A percentile compares a stretch with the other conserved stretches of the same genome.
Evolutionary conservation across 2,888 invertebrate species (phyloP).

Genomic region (Cataglyphis rosenhaueri): DNA sequence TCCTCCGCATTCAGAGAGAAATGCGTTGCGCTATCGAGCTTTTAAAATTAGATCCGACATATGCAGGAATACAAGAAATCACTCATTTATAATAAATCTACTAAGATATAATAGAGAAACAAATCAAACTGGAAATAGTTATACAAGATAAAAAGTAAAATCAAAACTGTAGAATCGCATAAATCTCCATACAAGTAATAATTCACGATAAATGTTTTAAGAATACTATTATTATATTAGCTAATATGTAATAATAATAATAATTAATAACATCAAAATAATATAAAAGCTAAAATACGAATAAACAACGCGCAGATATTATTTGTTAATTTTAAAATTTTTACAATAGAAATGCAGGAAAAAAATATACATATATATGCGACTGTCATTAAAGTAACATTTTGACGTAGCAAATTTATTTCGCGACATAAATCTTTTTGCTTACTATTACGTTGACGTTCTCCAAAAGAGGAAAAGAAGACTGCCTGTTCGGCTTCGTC

Average conservation of each 20-base stretch:
- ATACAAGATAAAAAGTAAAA: not conserved
- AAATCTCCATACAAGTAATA: not conserved
- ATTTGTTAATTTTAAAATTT: not conserved
- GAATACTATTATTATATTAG: not conserved
- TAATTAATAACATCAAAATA: not conserved
- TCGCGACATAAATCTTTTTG: not conserved
- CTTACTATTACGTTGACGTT: not conserved
- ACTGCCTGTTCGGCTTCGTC: constrained; percentile 43
- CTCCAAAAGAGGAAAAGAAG: constrained; percentile 24
- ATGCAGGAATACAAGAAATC: constrained; percentile 28
- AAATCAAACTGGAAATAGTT: constrained; percentile 14
- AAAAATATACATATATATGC: not conserved
- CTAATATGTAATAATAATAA: not conserved
- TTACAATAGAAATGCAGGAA: not conserved
- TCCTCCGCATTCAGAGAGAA: constrained; percentile 42
- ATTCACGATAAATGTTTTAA: not conserved
- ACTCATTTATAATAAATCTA: constrained; percentile 42
- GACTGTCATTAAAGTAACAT: not conserved
- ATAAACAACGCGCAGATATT: not conserved
- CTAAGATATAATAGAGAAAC: not conserved
- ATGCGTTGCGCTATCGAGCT: constrained; percentile 18
- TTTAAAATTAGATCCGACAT: constrained; percentile 45
- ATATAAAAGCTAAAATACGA: not conserved
- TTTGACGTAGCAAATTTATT: constrained; percentile 1
- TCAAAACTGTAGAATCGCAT: not conserved